phyloP scores from a whole-genome alignment of 1,140 invertebrate species.

The Brachionus plicatilis region DNA sequence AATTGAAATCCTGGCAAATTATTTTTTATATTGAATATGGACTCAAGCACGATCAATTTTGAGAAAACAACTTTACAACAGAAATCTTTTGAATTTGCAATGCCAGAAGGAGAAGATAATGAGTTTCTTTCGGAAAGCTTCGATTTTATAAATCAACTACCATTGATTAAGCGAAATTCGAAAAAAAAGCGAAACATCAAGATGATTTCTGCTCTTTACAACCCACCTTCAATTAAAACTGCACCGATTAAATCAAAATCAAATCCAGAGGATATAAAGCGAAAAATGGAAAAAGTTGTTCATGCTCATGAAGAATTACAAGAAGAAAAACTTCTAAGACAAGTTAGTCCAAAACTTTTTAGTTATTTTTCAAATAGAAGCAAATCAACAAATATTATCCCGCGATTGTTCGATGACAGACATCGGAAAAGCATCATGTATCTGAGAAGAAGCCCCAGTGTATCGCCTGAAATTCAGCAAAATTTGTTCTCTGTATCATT shows the following conservation, averaged over 20 bases:
- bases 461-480: neutral
- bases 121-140: slow-evolving; percentile 6
- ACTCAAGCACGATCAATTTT: neutral
- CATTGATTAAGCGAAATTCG: neutral
- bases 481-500: neutral
- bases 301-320: neutral
- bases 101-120: neutral
- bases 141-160: slow-evolving; percentile 9
- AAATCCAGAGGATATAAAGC: neutral
- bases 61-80: neutral
- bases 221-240: neutral
- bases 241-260: neutral
- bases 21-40: neutral
- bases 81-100: neutral
- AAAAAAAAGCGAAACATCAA: neutral
- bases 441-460: neutral
- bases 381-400: neutral
- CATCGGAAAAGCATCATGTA: neutral
- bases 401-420: neutral
- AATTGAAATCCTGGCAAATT: neutral
- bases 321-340: neutral
- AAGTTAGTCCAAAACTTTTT: slow-evolving; percentile 1
- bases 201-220: neutral
- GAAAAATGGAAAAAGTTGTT: slow-evolving; percentile 16
- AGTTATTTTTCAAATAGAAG: slow-evolving; percentile 13